Base-by-base conservation (phyloP, 2,797 vertebrate genomes). In the Thripadectes ignobilis region DNA sequence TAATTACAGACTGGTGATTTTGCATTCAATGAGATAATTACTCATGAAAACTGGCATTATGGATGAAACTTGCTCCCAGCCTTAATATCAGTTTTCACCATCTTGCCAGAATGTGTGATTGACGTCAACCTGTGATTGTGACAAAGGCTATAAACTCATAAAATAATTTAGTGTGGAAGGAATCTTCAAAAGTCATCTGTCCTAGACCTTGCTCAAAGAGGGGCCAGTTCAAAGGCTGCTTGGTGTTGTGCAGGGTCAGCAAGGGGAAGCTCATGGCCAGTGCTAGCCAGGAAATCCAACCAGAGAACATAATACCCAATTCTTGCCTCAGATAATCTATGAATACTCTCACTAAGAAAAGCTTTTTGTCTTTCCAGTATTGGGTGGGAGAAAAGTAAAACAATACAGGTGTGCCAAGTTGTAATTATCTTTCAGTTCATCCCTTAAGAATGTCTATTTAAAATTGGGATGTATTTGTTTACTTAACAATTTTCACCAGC, bases 21-120 rank as follows among this genome's bases (percentile, higher is more conserved):
- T 96, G 55, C 21, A 80, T 76, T 95, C 79, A 93, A 26, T 91
- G 81, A 79, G 80, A 71, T 95, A 89, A 92, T 94, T 88, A 68
- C 66, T 84, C 54, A 55, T 84, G 88, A 88, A 89, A 94, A 68
- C 66, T 36, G 57, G 73, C 86, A 71, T 27, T 32, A 32, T 34
- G 69, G 75, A 63, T 92, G 62, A 89, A 94, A 88, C 75, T 89
- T 48, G 54, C 51, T 92, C 65, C 46, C 38, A 83, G 67, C 68
- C 38, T 95, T 77, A 77, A n/a, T 91, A 95, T 75, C 66, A 66
- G 32, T 58, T 88, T 88, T 94, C 66, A 62, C 23, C 6, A 0
- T 89, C 55, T 78, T 94, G 73, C 87, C 88, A 92, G 76, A 58
- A 41, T 58, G 20, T 51, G 55, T 92, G 76, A 85, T 83, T 80